A percentile compares a stretch with the other conserved stretches of the same genome.
These are phyloP conservation scores for Dermatemys mawii DNA, from an alignment of 2,113 vertebrate species.

Conservation along the genomic window DNA sequence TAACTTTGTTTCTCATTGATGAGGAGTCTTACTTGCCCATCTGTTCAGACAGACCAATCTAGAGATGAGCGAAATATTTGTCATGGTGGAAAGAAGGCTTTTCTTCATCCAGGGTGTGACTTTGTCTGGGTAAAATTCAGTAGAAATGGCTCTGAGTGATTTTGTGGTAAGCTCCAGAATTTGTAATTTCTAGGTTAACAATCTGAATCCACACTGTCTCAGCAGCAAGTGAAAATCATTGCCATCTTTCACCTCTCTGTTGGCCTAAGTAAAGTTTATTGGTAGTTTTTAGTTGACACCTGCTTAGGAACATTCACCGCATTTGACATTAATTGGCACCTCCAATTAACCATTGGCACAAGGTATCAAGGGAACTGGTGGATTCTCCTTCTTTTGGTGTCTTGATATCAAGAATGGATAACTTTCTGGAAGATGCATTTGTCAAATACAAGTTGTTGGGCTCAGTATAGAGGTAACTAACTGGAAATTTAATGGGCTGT, in stretches of 20 bases:
- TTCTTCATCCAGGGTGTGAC: too few relatives aligned
- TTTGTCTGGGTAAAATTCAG: too few relatives aligned
- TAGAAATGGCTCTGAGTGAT: neutral
- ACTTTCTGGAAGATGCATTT: too few relatives aligned
- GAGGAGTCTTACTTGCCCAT: neutral
- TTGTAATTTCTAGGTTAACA: neutral
- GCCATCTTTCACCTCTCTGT: neutral
- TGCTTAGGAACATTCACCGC: rapidly evolving
- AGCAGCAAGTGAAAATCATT: neutral
- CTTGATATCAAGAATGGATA: too few relatives aligned
- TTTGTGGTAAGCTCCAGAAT: neutral
- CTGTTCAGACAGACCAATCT: neutral
- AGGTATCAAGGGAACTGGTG: neutral
- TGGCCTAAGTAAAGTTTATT: neutral
- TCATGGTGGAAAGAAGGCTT: too few relatives aligned
- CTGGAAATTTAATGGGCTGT: too few relatives aligned
- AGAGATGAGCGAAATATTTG: too few relatives aligned
- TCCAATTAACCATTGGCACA: neutral
- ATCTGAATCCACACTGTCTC: neutral
- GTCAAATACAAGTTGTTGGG: too few relatives aligned
- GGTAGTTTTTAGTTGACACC: rapidly evolving
- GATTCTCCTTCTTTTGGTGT: too few relatives aligned
- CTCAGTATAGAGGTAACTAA: too few relatives aligned
- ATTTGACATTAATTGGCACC: neutral
- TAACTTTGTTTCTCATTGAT: neutral